Base-by-base conservation (phyloP, 2,113 vertebrate species). In the Nestor notabilis region DNA sequence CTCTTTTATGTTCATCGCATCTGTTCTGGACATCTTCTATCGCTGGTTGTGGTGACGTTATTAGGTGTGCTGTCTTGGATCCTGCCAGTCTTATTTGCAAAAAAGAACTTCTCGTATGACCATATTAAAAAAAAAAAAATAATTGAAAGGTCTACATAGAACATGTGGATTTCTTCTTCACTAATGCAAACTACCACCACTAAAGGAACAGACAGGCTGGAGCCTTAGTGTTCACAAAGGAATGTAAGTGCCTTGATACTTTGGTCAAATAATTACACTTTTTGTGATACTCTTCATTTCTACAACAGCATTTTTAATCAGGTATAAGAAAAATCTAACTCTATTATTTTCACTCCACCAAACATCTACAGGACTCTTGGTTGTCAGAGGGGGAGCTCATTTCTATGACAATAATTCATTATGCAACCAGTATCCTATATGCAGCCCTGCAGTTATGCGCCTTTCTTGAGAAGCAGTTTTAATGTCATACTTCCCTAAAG, bases 401-500 rank as follows among this genome's bases (percentile, higher is more conserved):
- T 78, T 78, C 46, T 77, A 16, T 37, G 18, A 53, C 13, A 35
- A 18, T 58, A 64, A 27, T 53, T 87, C 10, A 39, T 78, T 55
- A 37, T 39, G 27, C 44, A 71, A 25, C n/a, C 39, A 16, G 6
- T 43, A 37, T 53, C 25, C 21, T 58, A 65, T 41, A 53, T 33
- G 17, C 21, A 86, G 12, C 20, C 76, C n/a, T 52, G 55, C 20
- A 37, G 20, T 65, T 70, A 70, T 0, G 3, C 0, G 0, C 25
- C 46, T 39, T 20, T 85, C 37, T 64, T 4, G 2, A 63, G 53
- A 50, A 23, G 24, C 13, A 46, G 35, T 20, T 41, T 80, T 55
- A 35, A 43, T 37, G 44, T 78, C 41, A 47, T 31, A 53, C 11
- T 61, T 80, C 46, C 21, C 27, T 43, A 11, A 49, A 68, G n/a